A percentile compares a stretch with the other conserved stretches of the same genome.
phyloP scores from a whole-genome alignment of 2,888 invertebrate species.

The Lamellibrachia columna region DNA sequence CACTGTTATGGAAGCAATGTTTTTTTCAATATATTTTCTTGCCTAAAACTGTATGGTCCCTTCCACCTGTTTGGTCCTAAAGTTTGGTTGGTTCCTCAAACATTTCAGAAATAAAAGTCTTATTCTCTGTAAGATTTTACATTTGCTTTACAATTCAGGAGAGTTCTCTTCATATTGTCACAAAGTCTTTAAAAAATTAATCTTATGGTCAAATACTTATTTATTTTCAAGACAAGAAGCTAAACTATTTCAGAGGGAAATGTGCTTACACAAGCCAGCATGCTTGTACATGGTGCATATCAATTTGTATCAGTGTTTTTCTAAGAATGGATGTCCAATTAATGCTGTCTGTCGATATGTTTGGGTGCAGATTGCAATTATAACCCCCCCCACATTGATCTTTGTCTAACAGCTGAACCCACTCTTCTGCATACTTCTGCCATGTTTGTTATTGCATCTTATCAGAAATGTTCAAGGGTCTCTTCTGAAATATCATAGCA shows the following conservation, averaged over 20 bases:
- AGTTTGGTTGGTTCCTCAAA: too few relatives aligned
- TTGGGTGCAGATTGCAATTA: neutral
- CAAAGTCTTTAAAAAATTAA: neutral
- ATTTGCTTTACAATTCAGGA: neutral
- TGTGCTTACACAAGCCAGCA: neutral
- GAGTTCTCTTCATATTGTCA: neutral
- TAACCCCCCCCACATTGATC: neutral
- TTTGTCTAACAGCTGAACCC: neutral
- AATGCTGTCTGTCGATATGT: neutral
- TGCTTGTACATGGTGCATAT: neutral
- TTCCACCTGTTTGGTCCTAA: too few relatives aligned
- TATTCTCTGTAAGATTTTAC: neutral
- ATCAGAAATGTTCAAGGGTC: neutral
- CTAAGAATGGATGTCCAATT: neutral
- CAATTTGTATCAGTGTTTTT: neutral
- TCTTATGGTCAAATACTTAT: neutral
- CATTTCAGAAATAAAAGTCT: too few relatives aligned
- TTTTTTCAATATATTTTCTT: neutral
- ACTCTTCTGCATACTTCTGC: neutral
- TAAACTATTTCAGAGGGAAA: neutral
- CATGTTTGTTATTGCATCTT: slow-evolving; percentile 1
- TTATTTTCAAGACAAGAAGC: neutral
- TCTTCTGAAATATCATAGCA: neutral
- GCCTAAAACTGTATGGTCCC: neutral
- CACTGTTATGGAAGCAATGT: neutral